A percentile compares a stretch with the other conserved stretches of the same genome.
Evolutionary conservation across 2,888 invertebrate genomes (phyloP).

Genomic region (Amblyjoppa proteus): DNA sequence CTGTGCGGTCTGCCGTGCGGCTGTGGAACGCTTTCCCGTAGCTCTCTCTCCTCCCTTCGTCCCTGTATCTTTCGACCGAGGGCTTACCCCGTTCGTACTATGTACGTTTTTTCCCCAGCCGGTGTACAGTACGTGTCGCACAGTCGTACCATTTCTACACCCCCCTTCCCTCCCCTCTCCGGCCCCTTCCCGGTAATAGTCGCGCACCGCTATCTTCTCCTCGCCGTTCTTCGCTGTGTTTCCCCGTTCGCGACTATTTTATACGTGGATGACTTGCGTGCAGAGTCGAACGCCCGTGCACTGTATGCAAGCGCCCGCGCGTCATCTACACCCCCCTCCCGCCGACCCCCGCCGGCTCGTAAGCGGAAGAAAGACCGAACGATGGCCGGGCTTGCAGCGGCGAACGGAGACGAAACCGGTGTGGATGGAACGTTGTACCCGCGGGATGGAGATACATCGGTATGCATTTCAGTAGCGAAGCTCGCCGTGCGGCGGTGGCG

Average conservation of each 20-base stretch:
- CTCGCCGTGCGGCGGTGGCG: slow-evolving; percentile 63
- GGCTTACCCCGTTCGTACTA: not conserved
- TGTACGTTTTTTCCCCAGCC: slow-evolving; percentile 9
- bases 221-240: slow-evolving; percentile 35
- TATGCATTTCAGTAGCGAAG: slow-evolving; percentile 82
- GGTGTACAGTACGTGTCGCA: slow-evolving; percentile 9
- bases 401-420: slow-evolving; percentile 24
- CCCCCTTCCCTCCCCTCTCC: not conserved
- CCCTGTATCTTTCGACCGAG: slow-evolving; percentile 1
- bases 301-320: slow-evolving; percentile 27
- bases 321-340: slow-evolving; percentile 6
- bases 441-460: slow-evolving; percentile 78
- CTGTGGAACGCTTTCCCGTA: slow-evolving; percentile 48
- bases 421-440: slow-evolving; percentile 65
- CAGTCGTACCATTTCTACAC: not conserved
- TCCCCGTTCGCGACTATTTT: slow-evolving; percentile 40
- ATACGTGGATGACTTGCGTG: slow-evolving; percentile 42
- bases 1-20: slow-evolving; percentile 66
- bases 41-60: not conserved
- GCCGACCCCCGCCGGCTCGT: not conserved
- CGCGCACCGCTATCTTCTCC: slow-evolving; percentile 18
- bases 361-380: not conserved
- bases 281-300: slow-evolving; percentile 39
- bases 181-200: not conserved
- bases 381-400: not conserved